Conservation (phyloP, 2,888 invertebrate species). For the Eupithecia subfuscata region DNA sequence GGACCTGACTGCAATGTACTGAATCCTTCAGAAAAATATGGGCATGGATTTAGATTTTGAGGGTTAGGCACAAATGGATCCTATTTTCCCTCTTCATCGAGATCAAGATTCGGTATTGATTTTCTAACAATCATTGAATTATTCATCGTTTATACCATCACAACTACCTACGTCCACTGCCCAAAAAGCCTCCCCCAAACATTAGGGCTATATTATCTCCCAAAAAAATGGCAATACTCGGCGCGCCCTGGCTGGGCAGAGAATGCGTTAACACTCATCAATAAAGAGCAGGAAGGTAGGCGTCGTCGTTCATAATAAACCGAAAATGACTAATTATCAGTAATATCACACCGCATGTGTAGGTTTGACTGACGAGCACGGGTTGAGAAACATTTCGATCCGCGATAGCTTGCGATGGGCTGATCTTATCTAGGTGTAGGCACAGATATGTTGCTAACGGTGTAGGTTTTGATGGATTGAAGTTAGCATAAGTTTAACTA, state of each 20-base stretch:
- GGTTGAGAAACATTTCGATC: conserved; percentile 32
- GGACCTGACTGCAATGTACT: no score
- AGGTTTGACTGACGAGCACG: conserved; percentile 35
- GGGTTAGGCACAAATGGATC: neutral
- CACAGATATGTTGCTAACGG: conserved; percentile 5
- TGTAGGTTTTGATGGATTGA: conserved; percentile 28
- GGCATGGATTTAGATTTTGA: neutral
- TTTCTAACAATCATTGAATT: no score
- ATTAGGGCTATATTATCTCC: no score
- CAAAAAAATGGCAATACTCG: no score
- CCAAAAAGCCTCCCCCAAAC: no score
- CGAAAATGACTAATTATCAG: conserved; percentile 30
- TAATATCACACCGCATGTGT: conserved; percentile 19
- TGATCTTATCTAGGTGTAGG: conserved; percentile 8
- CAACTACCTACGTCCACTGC: no score
- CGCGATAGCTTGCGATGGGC: conserved; percentile 29
- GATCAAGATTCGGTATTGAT: no score
- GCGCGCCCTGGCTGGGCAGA: no score
- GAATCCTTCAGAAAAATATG: neutral
- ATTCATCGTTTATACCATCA: no score
- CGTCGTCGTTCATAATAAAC: conserved; percentile 10
- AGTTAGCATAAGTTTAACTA: neutral
- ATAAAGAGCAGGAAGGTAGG: neutral
- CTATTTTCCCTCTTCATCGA: no score
- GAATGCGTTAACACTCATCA: neutral